Evolutionary conservation across 2,888 invertebrate genomes (phyloP).

Genomic region (Diarsia dahlii): DNA sequence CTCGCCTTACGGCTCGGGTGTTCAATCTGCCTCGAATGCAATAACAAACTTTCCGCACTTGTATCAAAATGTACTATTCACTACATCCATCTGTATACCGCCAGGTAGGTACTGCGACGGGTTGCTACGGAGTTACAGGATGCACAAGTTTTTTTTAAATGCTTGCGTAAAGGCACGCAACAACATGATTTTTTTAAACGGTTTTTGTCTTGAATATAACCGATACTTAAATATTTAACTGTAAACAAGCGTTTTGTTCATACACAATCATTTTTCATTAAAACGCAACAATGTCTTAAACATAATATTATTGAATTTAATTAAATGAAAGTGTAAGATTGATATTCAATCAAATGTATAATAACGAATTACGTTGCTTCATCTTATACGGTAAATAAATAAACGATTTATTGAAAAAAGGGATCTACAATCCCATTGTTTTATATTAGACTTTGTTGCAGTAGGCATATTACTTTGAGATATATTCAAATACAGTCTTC

Average conservation of each 20-base stretch:
- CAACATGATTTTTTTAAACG: neutral
- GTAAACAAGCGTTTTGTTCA: no score
- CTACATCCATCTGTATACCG: no score
- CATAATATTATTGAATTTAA: neutral
- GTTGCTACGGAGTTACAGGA: neutral
- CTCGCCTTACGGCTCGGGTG: no score
- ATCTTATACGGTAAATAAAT: neutral
- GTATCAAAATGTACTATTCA: no score
- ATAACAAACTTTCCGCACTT: no score
- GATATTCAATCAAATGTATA: neutral
- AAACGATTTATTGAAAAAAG: neutral
- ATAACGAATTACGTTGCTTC: neutral
- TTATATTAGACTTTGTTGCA: neutral
- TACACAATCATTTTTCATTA: neutral
- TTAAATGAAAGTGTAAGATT: neutral
- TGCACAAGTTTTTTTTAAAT: neutral
- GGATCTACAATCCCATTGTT: neutral
- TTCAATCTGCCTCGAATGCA: no score
- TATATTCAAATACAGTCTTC: neutral
- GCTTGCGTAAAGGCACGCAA: slow-evolving; percentile 7
- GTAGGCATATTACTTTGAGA: no score
- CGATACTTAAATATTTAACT: neutral
- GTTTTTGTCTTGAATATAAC: neutral
- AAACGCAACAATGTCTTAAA: neutral
- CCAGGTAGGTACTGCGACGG: slow-evolving; percentile 7